Evolutionary conservation across 1,140 invertebrate species (phyloP), one percentile per base, ranked within the genome.

Genomic region (Amyelois transitella): DNA sequence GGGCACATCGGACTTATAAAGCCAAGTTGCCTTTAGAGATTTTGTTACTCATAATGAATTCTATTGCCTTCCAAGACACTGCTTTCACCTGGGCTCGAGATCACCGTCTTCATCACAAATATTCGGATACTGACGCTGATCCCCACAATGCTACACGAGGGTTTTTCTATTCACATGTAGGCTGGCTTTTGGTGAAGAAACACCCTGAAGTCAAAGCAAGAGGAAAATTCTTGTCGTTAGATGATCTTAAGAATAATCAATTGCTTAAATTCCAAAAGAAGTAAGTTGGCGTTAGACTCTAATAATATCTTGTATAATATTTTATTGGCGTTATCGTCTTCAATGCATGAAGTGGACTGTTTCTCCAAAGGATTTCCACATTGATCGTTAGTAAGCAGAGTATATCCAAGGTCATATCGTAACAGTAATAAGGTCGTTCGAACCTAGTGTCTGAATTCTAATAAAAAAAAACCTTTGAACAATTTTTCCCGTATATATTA

Each of bases 1-100:
- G 95, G 95, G 90, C 94, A 7, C 95, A 97, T 76, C 90, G 92
- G 62, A 90, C 94, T 1, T 97, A 96, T 88, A 96, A 96, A 86
- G 96, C 95, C 0, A 93, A 90, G 71, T 90, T 93, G 78, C 94
- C 94, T 0, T 75, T 96, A 19, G 84, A 93, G 64, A 72, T 96
- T 12, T 18, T 72, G 4, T 47, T 72, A 7, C 58, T 68, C 48
- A 5, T 64, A 17, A 60, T 74, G 19, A 93, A 96, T 66, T 94
- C 92, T 6, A 90, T 95, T 51, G 91, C 95, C 22, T 90, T 90
- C 62, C 88, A 91, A 84, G 91, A 91, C 64, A 78, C 84, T 49
- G 87, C 89, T 4, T 89, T 86, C 60, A 85, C 89, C 55, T 91
- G 90, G 90, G 88, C 86, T 4, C 73, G 90, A 25, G 91, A 92